These are phyloP conservation scores for Spinus pinus DNA, from an alignment of 2,797 vertebrate genomes.

Conservation along the genomic window DNA sequence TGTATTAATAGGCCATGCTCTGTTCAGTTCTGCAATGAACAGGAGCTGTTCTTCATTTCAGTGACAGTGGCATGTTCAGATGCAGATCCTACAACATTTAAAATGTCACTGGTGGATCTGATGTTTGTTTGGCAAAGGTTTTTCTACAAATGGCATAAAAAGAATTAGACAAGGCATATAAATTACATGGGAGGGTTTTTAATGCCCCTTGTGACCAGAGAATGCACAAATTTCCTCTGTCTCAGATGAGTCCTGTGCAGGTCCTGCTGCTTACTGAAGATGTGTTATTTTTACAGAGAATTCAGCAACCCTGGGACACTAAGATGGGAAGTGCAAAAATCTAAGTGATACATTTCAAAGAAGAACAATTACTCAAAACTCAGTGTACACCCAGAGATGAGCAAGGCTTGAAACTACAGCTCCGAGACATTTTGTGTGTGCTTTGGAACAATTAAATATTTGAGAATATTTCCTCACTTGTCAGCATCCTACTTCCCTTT, in stretches of 20 bases:
- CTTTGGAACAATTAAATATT: background rate
- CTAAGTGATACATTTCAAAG: background rate
- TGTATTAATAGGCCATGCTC: background rate
- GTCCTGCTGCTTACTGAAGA: background rate
- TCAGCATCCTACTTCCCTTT: background rate
- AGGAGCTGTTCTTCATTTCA: background rate
- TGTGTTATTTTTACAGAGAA: background rate
- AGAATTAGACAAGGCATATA: background rate
- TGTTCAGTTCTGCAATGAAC: background rate
- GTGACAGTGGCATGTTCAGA: background rate
- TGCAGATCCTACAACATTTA: background rate
- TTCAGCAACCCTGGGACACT: background rate
- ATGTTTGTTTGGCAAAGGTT: background rate
- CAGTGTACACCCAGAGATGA: background rate
- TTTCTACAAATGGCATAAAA: background rate
- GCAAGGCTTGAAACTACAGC: background rate
- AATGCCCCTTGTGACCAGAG: background rate
- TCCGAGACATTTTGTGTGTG: background rate
- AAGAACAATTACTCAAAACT: background rate
- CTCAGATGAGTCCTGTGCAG: background rate
- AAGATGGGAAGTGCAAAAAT: background rate
- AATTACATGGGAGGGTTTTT: background rate
- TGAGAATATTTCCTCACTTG: background rate
- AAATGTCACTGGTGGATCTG: background rate
- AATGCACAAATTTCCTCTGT: background rate